Conservation (phyloP, 2,888 invertebrate genomes). For the Nephrotoma guestfalica region DNA sequence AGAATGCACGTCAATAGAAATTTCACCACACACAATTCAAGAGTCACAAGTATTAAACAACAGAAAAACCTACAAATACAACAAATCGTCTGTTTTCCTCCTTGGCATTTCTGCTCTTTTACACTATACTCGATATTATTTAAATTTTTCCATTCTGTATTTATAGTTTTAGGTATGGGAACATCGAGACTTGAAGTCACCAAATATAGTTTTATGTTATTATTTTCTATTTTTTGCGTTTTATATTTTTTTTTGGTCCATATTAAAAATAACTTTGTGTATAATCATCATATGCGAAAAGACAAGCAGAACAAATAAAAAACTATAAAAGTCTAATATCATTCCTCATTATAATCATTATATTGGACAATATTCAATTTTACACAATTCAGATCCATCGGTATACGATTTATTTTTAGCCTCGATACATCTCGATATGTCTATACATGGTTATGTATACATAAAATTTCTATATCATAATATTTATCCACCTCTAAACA, state of each 20-base stretch:
- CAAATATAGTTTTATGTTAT: background rate
- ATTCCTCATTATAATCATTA: background rate
- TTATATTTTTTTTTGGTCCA: background rate
- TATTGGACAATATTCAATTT: background rate
- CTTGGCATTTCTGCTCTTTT: background rate
- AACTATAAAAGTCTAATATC: background rate
- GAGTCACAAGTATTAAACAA: background rate
- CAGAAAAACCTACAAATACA: background rate
- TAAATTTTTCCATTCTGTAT: background rate
- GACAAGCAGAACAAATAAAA: background rate
- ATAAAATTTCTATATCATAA: background rate
- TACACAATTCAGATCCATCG: background rate
- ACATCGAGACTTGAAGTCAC: background rate
- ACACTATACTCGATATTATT: background rate
- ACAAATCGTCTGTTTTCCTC: background rate
- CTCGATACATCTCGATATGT: background rate
- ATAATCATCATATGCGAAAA: background rate
- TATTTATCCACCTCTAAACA: background rate
- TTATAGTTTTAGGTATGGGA: background rate
- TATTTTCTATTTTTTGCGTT: background rate
- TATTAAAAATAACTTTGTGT: background rate
- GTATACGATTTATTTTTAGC: background rate
- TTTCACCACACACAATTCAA: background rate
- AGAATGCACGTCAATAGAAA: background rate
- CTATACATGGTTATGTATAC: background rate